A percentile compares a stretch with the other conserved stretches of the same genome.
These are phyloP conservation scores for Choreutis nemorana DNA, from an alignment of 2,888 invertebrate species.

Conservation along the genomic window DNA sequence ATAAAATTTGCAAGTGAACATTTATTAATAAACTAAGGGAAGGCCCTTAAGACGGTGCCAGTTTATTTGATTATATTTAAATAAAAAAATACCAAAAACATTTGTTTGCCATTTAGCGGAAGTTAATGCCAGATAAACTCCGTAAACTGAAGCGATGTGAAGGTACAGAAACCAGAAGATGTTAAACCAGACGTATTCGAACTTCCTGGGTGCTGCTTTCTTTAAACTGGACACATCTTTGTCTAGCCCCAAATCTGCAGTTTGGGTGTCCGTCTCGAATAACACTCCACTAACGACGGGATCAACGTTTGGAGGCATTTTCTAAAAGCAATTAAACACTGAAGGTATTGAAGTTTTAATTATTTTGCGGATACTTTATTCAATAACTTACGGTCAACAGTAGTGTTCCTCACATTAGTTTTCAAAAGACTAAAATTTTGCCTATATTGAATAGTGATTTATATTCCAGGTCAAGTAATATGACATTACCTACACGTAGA, in stretches of 20 bases:
- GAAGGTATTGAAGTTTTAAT: too few relatives aligned
- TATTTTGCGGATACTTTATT: too few relatives aligned
- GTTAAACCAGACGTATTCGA: constrained; percentile 76
- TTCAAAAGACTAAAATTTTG: too few relatives aligned
- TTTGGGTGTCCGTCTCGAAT: constrained; percentile 72
- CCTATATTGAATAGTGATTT: too few relatives aligned
- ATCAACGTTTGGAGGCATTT: constrained; percentile 67
- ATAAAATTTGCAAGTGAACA: too few relatives aligned
- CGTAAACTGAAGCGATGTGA: constrained; percentile 72
- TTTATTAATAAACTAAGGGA: background rate
- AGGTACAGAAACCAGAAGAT: constrained; percentile 72
- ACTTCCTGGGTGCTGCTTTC: constrained; percentile 53
- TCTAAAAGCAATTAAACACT: too few relatives aligned
- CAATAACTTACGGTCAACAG: too few relatives aligned
- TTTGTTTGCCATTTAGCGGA: constrained; percentile 73
- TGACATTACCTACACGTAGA: too few relatives aligned
- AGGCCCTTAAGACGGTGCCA: background rate
- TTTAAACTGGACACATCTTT: constrained; percentile 65
- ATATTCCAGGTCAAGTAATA: too few relatives aligned
- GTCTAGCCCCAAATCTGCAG: constrained; percentile 65
- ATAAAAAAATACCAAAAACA: constrained; percentile 66
- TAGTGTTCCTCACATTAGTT: too few relatives aligned
- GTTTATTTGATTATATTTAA: background rate
- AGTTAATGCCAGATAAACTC: constrained; percentile 69
- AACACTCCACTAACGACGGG: constrained; percentile 65